Conservation (phyloP, 2,888 invertebrate species). For the Andrena dorsata region DNA sequence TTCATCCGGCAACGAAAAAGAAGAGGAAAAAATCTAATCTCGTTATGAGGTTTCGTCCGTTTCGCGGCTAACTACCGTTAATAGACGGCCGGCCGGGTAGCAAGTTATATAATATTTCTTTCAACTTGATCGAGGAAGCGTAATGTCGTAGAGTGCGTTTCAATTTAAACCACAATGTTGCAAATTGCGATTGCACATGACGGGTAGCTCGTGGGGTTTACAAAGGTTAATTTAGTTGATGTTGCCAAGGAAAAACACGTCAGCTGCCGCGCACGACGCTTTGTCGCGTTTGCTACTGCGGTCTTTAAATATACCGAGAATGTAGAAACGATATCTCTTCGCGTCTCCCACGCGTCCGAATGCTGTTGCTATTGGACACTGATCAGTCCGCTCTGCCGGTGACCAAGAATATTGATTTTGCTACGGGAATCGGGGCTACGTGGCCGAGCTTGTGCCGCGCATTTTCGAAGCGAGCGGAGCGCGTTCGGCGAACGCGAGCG, state of each 20-base stretch:
- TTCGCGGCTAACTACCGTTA: constrained; percentile 17
- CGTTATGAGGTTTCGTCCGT: not conserved
- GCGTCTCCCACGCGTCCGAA: too few species aligned
- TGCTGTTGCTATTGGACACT: too few species aligned
- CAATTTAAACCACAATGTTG: constrained; percentile 68
- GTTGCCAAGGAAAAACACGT: constrained; percentile 63
- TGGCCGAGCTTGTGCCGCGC: not conserved
- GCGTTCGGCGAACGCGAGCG: not conserved
- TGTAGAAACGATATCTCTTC: not conserved
- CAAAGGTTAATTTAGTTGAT: constrained; percentile 63
- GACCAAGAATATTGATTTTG: too few species aligned
- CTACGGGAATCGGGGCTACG: not conserved
- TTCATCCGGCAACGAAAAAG: not conserved
- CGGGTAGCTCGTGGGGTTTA: constrained; percentile 26
- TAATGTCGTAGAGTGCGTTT: constrained; percentile 39
- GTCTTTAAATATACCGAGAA: constrained; percentile 17
- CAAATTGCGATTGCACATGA: constrained; percentile 28
- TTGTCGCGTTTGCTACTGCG: constrained; percentile 28
- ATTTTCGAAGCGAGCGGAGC: not conserved
- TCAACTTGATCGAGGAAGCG: constrained; percentile 26
- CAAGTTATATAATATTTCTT: constrained; percentile 57
- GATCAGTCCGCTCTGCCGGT: too few species aligned
- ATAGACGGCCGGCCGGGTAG: constrained; percentile 1
- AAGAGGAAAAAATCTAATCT: constrained; percentile 19
- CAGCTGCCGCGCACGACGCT: constrained; percentile 44